Percentiles rank a stretch among this genome's conserved stretches.
Conservation (phyloP, 2,113 vertebrate genomes). For the Strix aluco region DNA sequence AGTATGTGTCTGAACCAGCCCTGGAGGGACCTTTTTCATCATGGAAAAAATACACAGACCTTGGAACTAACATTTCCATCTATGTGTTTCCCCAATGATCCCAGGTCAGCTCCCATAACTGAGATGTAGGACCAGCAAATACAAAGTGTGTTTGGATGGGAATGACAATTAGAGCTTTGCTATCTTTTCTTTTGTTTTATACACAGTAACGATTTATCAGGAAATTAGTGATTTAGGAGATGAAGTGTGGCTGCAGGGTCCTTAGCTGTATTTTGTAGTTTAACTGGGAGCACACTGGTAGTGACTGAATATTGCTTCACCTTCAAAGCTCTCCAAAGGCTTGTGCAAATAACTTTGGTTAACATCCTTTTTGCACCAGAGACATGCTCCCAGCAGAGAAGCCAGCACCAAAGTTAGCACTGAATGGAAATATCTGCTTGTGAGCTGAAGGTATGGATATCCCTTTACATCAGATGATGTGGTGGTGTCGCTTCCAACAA, state of each 20-base stretch:
- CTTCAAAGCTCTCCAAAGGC: neutral
- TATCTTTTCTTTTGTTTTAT: neutral
- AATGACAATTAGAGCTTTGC: neutral
- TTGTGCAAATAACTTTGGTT: neutral
- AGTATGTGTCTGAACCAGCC: neutral
- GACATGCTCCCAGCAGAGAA: neutral
- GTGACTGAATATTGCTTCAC: neutral
- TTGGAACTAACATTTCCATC: neutral
- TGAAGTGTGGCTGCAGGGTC: neutral
- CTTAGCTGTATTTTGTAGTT: neutral
- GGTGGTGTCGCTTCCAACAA: neutral
- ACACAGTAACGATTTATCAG: neutral
- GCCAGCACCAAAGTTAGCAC: neutral
- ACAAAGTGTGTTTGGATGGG: neutral
- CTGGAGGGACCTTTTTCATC: neutral
- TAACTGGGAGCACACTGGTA: neutral
- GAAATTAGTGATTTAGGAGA: neutral
- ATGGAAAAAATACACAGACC: neutral
- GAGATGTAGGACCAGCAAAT: neutral
- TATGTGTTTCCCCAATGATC: neutral
- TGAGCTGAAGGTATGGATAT: neutral
- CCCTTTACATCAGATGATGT: neutral
- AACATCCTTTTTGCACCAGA: neutral
- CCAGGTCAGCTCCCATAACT: neutral
- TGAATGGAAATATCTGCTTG: neutral